Conservation (phyloP, 2,888 invertebrate species). For the Alviniconcha strummeri region DNA sequence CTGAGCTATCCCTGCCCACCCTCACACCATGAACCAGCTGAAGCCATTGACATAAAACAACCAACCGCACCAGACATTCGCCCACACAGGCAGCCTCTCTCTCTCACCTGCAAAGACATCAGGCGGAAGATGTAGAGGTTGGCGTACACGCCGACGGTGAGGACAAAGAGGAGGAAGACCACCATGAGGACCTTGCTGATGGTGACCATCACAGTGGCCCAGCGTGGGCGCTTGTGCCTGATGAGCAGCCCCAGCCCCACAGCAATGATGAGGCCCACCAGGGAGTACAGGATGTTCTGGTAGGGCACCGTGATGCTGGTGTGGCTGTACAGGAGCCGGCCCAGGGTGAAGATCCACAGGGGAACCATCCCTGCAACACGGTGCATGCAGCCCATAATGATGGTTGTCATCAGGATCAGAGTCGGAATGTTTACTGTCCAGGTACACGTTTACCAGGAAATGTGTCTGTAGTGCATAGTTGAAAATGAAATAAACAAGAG, state of each 20-base stretch:
- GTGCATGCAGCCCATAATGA: too few relatives aligned
- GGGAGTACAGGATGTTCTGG: conserved; percentile 72
- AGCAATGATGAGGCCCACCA: conserved; percentile 74
- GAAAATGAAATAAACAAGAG: too few relatives aligned
- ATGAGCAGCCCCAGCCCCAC: conserved; percentile 74
- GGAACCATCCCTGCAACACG: conserved; percentile 73
- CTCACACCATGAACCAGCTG: too few relatives aligned
- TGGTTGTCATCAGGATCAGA: too few relatives aligned
- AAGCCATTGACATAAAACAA: too few relatives aligned
- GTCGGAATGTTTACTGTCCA: too few relatives aligned
- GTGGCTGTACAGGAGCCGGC: conserved; percentile 55
- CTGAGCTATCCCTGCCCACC: too few relatives aligned
- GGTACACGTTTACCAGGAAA: too few relatives aligned
- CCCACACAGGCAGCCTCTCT: background rate
- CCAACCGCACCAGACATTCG: too few relatives aligned
- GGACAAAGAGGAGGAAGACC: conserved; percentile 73
- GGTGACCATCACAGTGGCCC: conserved; percentile 69
- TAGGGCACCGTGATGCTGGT: conserved; percentile 73
- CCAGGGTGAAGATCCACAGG: conserved; percentile 76
- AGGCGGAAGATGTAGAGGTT: conserved; percentile 74
- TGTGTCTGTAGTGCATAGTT: too few relatives aligned
- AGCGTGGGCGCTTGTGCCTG: conserved; percentile 64
- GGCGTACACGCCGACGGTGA: conserved; percentile 73
- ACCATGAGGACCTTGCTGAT: conserved; percentile 73
- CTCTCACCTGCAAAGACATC: conserved; percentile 37